Evolutionary conservation across 1,140 invertebrate genomes (phyloP), one percentile per base, ranked within the genome.

Genomic region (Phenacoccus solenopsis): DNA sequence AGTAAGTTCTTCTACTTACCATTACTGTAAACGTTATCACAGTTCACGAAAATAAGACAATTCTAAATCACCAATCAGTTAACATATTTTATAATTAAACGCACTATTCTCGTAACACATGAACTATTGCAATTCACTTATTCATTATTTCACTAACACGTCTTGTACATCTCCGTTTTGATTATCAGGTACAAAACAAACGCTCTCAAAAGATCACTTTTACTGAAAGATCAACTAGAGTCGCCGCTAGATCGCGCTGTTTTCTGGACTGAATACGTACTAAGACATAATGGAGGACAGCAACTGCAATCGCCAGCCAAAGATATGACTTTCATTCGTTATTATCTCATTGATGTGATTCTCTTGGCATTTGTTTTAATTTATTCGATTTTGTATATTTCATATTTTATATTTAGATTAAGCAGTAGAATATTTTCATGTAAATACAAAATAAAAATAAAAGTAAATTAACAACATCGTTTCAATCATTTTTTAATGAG

Each of bases 241-340:
- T 72, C 77, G 69, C 72, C 75, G 2, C 70, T 83, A 32, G 74
- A 84, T 0, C 76, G 77, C 56, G 78, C 81, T 0, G 76, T 81
- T 24, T 84, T 78, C 78, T 85, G 83, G 83, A 81, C 79, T 9
- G 84, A 85, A 73, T 84, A 82, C 74, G 79, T 84, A 12, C 76
- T 84, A 28, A 74, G 82, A 28, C 78, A 84, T 71, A 79, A 80
- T 38, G 82, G 82, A 27, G 75, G 76, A 9, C 4, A 49, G 28
- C 76, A 78, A 67, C 70, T 78, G 7, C 72, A 72, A 28, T 71
- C 72, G 9, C 59, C 71, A 13, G 74, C 74, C 0, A 68, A 69
- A 69, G 64, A 76, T 28, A 71, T 78, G 22, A 70, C 70, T 21
- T 74, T 71, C 38, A 72, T 70, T 27, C 72, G 77, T 67, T 73